Conservation (phyloP, 2,888 invertebrate genomes). For the Philereme vetulata region DNA sequence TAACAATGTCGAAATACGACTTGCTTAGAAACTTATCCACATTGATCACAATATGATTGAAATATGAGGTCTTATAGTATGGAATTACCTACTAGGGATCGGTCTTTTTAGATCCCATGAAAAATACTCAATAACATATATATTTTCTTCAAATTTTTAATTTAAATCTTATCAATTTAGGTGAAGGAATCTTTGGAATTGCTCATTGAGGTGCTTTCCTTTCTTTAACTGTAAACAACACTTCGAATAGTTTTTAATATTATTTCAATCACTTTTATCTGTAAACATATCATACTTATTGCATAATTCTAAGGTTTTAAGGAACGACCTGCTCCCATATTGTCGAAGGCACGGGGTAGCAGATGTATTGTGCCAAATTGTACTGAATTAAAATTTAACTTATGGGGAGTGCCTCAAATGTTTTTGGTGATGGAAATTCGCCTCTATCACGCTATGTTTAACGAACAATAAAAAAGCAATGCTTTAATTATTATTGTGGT, state of each 20-base stretch:
- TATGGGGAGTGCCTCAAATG: constrained; percentile 25
- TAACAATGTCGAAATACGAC: no score
- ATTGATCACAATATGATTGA: no score
- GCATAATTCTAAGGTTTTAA: constrained; percentile 39
- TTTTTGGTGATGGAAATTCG: constrained; percentile 39
- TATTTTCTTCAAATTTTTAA: no score
- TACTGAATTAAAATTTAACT: constrained; percentile 24
- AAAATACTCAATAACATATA: no score
- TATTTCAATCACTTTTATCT: constrained; percentile 30
- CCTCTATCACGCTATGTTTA: constrained; percentile 36
- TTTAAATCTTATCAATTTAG: constrained; percentile 15
- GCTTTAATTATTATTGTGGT: constrained; percentile 37
- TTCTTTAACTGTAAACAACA: constrained; percentile 29
- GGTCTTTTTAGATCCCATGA: no score
- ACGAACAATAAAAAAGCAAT: constrained; percentile 34
- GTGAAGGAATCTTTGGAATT: constrained; percentile 25
- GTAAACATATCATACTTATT: constrained; percentile 36
- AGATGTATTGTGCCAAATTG: constrained; percentile 65
- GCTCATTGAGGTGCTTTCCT: constrained; percentile 20
- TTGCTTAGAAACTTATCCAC: no score
- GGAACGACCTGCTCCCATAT: constrained; percentile 65
- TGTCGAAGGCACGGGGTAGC: constrained; percentile 63
- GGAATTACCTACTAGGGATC: no score
- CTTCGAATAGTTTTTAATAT: constrained; percentile 40
- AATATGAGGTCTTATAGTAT: no score